Conservation (phyloP, 1,140 invertebrate species). For the Drosophila equinoxialis region DNA sequence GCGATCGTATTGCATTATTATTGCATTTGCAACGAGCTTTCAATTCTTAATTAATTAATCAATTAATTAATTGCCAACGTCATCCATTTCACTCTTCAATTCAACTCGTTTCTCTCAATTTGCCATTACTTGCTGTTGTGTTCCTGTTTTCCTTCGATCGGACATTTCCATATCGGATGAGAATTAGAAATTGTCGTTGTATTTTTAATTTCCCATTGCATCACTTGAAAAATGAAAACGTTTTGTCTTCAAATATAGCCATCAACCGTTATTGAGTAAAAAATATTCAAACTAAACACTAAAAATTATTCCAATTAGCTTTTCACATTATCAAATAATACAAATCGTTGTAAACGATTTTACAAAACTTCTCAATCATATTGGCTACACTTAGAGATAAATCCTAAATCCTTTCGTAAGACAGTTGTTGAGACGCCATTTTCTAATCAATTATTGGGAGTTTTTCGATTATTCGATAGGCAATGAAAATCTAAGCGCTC, state of each 20-base stretch:
- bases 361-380: neutral
- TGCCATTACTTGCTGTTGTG: conserved; percentile 32
- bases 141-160: conserved; percentile 74
- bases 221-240: no score
- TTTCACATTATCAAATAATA: neutral
- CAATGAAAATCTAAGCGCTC: no score
- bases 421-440: no score
- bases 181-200: conserved; percentile 37
- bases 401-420: no score
- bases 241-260: no score
- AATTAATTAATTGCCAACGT: neutral
- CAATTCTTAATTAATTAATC: conserved; percentile 11
- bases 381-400: no score
- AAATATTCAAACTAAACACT: neutral
- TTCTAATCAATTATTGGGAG: no score
- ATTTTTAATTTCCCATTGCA: conserved; percentile 38
- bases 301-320: neutral
- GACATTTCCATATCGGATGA: conserved; percentile 63
- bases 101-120: neutral
- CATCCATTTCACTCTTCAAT: neutral
- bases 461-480: no score
- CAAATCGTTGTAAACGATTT: neutral
- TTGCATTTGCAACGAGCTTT: neutral
- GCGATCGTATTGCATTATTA: neutral
- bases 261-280: no score